A percentile compares a stretch with the other conserved stretches of the same genome.
These are phyloP conservation scores for Sinhomidia bicolor DNA, from an alignment of 2,888 invertebrate genomes.

Conservation along the genomic window DNA sequence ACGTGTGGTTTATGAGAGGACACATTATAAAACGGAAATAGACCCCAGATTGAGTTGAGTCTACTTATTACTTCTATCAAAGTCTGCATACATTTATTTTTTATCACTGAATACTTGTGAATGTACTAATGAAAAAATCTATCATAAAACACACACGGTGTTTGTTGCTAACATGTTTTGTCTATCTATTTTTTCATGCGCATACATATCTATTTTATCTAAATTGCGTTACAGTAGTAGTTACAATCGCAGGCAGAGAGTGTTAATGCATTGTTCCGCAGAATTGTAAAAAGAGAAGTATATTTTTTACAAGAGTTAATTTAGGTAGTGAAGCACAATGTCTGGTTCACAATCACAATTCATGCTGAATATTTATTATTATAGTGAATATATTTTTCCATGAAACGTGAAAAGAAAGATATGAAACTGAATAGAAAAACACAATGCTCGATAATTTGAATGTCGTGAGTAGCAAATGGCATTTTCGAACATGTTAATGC, in stretches of 20 bases:
- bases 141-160: neutral
- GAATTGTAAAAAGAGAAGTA: neutral
- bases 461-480: neutral
- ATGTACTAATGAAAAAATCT: neutral
- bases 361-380: no score
- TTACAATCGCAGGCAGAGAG: neutral
- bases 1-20: constrained; percentile 7
- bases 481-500: neutral
- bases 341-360: constrained; percentile 5
- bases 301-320: constrained; percentile 1
- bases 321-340: neutral
- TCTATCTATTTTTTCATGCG: no score
- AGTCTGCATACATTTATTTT: neutral
- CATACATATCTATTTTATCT: neutral
- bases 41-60: neutral
- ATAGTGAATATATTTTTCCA: neutral
- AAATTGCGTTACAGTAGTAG: no score
- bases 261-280: neutral
- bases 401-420: neutral
- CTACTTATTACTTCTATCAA: neutral
- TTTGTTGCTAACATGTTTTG: neutral
- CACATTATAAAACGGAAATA: constrained; percentile 9
- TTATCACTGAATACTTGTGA: neutral
- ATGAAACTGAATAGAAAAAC: neutral
- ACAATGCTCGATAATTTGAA: neutral